Evolutionary conservation across 2,888 invertebrate species (phyloP).

Genomic region (Carabus problematicus): DNA sequence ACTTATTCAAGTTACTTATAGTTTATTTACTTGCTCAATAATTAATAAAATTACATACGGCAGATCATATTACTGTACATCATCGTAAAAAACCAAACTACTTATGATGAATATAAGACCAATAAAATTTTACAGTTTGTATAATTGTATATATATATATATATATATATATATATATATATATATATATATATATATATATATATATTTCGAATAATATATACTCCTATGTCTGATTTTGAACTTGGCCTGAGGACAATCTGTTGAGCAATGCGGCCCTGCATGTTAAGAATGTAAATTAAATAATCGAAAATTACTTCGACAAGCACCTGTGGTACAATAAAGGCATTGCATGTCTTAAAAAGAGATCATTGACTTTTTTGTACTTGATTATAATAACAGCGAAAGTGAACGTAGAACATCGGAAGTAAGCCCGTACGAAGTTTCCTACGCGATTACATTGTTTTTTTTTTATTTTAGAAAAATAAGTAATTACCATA

Average conservation of each 20-base stretch:
- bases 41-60: no score
- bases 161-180: not conserved
- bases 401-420: slow-evolving; percentile 29
- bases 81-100: no score
- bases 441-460: slow-evolving; percentile 23
- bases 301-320: not conserved
- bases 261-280: not conserved
- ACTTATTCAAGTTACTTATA: no score
- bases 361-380: slow-evolving; percentile 33
- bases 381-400: slow-evolving; percentile 4
- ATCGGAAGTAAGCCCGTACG: slow-evolving; percentile 26
- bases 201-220: not conserved
- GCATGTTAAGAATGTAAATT: not conserved
- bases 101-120: no score
- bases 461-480: not conserved
- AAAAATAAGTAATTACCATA: slow-evolving; percentile 3
- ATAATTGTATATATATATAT: no score
- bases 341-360: slow-evolving; percentile 22
- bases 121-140: no score
- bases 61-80: no score
- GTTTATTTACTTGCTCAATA: no score
- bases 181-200: no score
- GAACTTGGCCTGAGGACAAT: not conserved
- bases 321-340: not conserved
- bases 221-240: not conserved